Evolutionary conservation across 2,797 vertebrate species (phyloP), one percentile per base, ranked within the genome.

Genomic region (Lepilemur septentrionalis): DNA sequence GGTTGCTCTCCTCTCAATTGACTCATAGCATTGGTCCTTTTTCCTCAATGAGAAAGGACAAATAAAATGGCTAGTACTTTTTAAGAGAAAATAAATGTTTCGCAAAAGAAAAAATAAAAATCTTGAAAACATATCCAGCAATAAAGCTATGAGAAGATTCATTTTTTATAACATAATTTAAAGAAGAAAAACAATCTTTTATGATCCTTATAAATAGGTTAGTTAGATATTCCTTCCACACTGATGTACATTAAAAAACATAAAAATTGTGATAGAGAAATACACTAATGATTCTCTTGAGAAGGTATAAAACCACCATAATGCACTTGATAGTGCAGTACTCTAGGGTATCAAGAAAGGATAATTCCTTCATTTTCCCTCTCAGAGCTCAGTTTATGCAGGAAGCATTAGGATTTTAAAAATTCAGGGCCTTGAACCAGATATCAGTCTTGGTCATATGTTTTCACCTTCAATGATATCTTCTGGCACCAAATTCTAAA

Each of bases 91-190:
- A 81, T 81, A 91, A 93, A 85, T 48, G 38, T 91, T 92, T 84
- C 92, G 61, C 91, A 67, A 91, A 96, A 93, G 72, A 14, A 70
- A 43, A 28, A 89, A 73, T 14, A 73, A 67, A 82, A 89, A 75
- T 79, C 28, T 75, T 95, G 18, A 86, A 97, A 97, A 95, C 30
- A 86, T 4, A 92, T 69, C 81, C 81, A 92, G 35, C 38, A 87
- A 92, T 88, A 96, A 97, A 95, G 14, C 85, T 91, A n/a, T 43
- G 14, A 22, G 25, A 91, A 95, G 48, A 89, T 72, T 93, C 82
- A n/a, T 83, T 94, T 97, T 83, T 96, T 85, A 97, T 89, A 88
- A 93, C 41, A 52, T 83, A 86, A 94, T 90, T 91, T 97, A 89
- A 97, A 97, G 22, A 95, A 91, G 10, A 13, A 97, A 96, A 50